These are phyloP conservation scores for Drosophila orosa DNA, from an alignment of 1,140 invertebrate species.

Conservation along the genomic window DNA sequence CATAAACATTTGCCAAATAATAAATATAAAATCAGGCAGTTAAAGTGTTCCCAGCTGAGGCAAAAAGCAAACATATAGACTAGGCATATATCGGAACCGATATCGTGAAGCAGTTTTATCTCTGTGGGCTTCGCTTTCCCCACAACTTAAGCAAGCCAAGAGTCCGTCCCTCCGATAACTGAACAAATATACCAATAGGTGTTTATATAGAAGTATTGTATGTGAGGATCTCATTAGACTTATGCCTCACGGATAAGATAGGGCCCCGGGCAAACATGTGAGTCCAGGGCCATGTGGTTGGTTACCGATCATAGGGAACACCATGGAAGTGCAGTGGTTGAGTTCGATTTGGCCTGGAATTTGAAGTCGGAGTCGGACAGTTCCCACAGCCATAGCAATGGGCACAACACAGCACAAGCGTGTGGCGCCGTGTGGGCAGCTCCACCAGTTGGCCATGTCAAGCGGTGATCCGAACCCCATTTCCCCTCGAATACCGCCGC, in stretches of 20 bases:
- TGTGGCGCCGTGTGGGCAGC: conserved; percentile 20
- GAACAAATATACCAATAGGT: conserved; percentile 14
- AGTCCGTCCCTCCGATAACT: conserved; percentile 23
- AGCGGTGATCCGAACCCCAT: conserved; percentile 8
- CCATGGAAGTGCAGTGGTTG: background rate
- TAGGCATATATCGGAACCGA: conserved; percentile 1
- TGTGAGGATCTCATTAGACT: conserved; percentile 66
- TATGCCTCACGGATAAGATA: conserved; percentile 63
- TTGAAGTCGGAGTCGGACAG: background rate
- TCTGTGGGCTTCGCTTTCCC: conserved; percentile 39
- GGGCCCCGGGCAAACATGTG: conserved; percentile 51
- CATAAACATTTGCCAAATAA: conserved; percentile 6
- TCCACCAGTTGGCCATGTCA: conserved; percentile 19
- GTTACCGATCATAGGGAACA: background rate
- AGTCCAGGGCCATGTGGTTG: conserved; percentile 55
- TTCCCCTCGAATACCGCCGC: background rate
- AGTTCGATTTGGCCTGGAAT: conserved; percentile 24
- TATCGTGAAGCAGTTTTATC: conserved; percentile 49
- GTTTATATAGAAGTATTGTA: conserved; percentile 14
- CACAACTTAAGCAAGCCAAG: conserved; percentile 4
- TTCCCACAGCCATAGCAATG: conserved; percentile 33
- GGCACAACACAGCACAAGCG: conserved; percentile 12
- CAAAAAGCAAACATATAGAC: background rate
- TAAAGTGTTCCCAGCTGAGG: background rate
- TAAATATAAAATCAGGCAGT: background rate